Base-by-base conservation (phyloP, 1,140 invertebrate species). In the Nephotettix cincticeps region DNA sequence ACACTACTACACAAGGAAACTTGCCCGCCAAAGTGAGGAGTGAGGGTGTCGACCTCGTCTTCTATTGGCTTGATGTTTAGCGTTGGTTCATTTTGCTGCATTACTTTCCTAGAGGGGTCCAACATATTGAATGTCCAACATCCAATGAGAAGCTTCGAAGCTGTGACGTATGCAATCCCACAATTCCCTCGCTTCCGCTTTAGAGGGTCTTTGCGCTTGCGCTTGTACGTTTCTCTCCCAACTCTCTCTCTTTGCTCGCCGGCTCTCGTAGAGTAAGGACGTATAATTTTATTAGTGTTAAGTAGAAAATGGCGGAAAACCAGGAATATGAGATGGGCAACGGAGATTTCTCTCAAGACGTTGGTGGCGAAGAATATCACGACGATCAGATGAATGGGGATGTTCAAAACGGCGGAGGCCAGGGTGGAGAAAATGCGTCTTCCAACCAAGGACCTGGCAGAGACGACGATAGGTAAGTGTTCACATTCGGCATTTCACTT, bases 391-490 rank as follows among this genome's bases (percentile, higher is more conserved):
- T 86, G 77, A 86, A 86, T 78, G 85, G 85, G 81, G 71, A 84
- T 84, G 74, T 83, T 85, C 73, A 87, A 86, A 80, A 86, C 86
- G 76, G 87, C 85, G 77, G 87, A 86, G 83, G 82, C 69, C n/a
- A n/a, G n/a, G 82, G 84, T 75, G 86, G 88, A 76, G 84, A 86
- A 80, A 87, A 87, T 73, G 86, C 86, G 81, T 84, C 85, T 23
- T 36, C 32, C 32, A 36, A 36, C 32, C 86, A 87, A 80, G 84
- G 85, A 68, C 87, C 88, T 40, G 88, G 88, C 79, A 86, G 88
- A 78, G 88, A 89, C 83, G 89, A 90, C 83, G 89, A 90, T 85
- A 89, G 88, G 89, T 90, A 89, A 78, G 78, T 77, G n/a, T n/a
- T n/a, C n/a, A n/a, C n/a, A n/a, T n/a, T n/a, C n/a, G n/a, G n/a